A percentile compares a stretch with the other conserved stretches of the same genome.
Conservation (phyloP, 2,113 vertebrate species). For the Xenopus tropicalis region UCB_Xtro_10.0 CM004448.2:39756001-39756500, state of each 20-base stretch:
- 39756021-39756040: background rate
- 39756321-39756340: background rate
- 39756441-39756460: background rate
- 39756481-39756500: no score
- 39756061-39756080: background rate
- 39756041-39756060: constrained; percentile 11
- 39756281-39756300: no score
- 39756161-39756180: no score
- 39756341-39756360: background rate
- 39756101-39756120: background rate
- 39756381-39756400: background rate
- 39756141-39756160: background rate
- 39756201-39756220: no score
- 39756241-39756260: no score
- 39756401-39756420: background rate
- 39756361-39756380: background rate
- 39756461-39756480: no score
- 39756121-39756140: constrained; percentile 1
- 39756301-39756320: background rate
- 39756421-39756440: background rate
- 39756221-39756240: no score
- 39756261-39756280: no score
- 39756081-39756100: background rate
- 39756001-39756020: background rate
- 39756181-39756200: no score